These are phyloP conservation scores for Castor canadensis DNA, from an alignment of 2,113 vertebrate species.

Conservation along the genomic window DNA sequence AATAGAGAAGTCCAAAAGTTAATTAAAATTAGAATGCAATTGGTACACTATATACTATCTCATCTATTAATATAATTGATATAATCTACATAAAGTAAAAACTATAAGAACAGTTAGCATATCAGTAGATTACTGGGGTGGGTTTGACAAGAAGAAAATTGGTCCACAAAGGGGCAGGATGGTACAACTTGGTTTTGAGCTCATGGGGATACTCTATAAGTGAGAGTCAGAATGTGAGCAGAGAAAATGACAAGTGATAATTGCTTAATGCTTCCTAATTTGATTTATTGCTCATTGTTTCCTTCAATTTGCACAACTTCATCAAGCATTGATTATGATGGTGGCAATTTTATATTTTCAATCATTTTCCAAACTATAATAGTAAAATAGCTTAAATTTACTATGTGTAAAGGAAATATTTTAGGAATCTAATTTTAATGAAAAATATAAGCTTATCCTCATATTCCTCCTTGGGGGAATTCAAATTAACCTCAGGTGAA, in stretches of 20 bases:
- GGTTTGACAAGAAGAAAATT: background rate
- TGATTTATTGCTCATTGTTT: background rate
- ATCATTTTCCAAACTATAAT: background rate
- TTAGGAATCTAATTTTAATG: background rate
- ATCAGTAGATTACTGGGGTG: background rate
- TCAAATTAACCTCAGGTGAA: background rate
- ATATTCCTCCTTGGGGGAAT: background rate
- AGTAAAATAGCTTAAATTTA: background rate
- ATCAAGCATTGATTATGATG: background rate
- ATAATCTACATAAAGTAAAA: background rate
- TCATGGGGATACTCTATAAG: background rate
- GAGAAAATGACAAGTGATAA: background rate
- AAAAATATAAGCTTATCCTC: background rate
- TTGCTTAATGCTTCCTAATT: background rate
- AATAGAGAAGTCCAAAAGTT: background rate
- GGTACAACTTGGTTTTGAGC: background rate
- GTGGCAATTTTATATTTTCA: background rate
- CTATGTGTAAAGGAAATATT: background rate
- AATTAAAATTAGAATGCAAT: background rate
- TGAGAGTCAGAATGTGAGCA: background rate
- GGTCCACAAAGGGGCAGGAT: background rate
- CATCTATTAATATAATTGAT: background rate
- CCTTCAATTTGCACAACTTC: background rate
- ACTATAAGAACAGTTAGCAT: background rate
- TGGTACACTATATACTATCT: background rate